Evolutionary conservation across 2,113 vertebrate species (phyloP), one percentile per base, ranked within the genome.

Genomic region (Sinosuthora webbiana): DNA sequence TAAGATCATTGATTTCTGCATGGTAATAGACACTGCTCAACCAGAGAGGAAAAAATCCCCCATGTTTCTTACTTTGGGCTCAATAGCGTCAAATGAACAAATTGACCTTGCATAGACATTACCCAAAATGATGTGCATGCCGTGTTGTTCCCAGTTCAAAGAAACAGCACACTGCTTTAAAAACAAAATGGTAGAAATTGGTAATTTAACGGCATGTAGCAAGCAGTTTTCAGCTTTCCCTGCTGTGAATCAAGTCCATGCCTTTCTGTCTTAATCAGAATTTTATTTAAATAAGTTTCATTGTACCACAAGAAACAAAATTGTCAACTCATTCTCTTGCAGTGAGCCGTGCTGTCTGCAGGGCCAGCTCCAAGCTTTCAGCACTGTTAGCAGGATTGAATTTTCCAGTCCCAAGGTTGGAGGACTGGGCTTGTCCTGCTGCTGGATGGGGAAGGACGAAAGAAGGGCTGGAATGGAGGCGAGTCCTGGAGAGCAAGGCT

Each of bases 251-350:
- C 62, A 89, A 94, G 78, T 70, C 74, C 68, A 35, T 35, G 57
- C 41, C 87, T 96, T 90, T 77, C 86, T 83, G 62, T 78, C 85
- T 94, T 96, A 97, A 95, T 92, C 81, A 77, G 87, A 84, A 94
- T 97, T 98, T 98, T 97, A 93, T 97, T 97, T 95, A 90, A 97
- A 97, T 97, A 96, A 53, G 80, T 97, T 95, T 93, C 90, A 76
- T 74, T 86, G 60, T 88, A 78, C 78, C 74, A 92, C 69, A 78
- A 83, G 83, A 95, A 93, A 79, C 33, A 91, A 95, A 97, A 96
- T 15, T 89, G 93, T 25, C 85, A 95, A 74, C 69, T 89, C 63
- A n/a, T 93, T 97, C 33, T 85, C 67, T 92, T 87, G 71, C 65
- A 83, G 94, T 74, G 90, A 95, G 57, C 63, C 2, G 4, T 2